Base-by-base conservation (phyloP, 1,140 invertebrate genomes). In the Caenorhabditis inopinata region DNA sequence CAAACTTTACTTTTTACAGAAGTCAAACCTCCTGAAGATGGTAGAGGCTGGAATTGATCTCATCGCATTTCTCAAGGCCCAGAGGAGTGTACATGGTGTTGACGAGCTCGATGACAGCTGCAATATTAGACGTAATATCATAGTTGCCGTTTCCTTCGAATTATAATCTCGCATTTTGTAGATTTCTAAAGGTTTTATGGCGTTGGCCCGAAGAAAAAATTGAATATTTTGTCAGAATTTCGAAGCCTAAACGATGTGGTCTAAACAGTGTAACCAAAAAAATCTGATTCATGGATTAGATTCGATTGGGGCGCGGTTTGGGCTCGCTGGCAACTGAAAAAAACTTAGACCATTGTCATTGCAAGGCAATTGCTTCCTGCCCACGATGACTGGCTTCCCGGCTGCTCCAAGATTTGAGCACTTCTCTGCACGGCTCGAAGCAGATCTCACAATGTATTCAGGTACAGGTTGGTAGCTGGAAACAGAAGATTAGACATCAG, bases 21-120 rank as follows among this genome's bases (percentile, higher is more conserved):
- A 2, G 0, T 32, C 0, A 21, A 21, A 68, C 58, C 58, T 68
- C 58, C 14, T 21, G 58, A 18, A 68, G 27, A 42, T 68, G 58
- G 21, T 29, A 68, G 2, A 68, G 25, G 18, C 38, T 68, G 9
- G 58, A 35, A 18, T 42, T 42, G 58, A 42, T 18, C 16, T 68
- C 32, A 68, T 68, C 58, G n/a, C 11, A 38, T 38, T 38, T 68
- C 32, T 68, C 58, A 0, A 35, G 32, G 11, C 16, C 58, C 5
- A 68, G n/a, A 38, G 58, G 58, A 21, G 27, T 21, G 32, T 38
- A 68, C 58, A 68, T 68, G 16, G 11, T 68, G 58, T 68, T 68
- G 32, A 68, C 58, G 16, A 68, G 16, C 38, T 68, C 58, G 58
- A 21, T 1, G 9, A 42, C 32, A 42, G 58, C 58, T 68, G 58